A percentile compares a stretch with the other conserved stretches of the same genome.
phyloP scores from a whole-genome alignment of 2,113 vertebrate species.

The Rhynchopsitta pachyrhyncha region DNA sequence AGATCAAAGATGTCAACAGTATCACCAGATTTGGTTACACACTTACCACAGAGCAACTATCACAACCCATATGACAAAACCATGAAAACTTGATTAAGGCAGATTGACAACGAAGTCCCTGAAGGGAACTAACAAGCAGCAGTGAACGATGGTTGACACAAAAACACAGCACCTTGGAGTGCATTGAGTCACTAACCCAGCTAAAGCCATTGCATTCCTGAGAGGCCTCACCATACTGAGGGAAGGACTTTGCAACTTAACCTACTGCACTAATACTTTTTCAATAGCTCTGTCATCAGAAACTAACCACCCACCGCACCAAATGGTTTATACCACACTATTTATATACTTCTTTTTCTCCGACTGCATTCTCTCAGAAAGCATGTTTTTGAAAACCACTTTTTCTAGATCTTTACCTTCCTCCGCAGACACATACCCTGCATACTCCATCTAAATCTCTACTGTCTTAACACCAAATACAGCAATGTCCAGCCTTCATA shows the following conservation, averaged over 20 bases:
- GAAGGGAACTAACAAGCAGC: background rate
- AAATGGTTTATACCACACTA: conserved; percentile 7
- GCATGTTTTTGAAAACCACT: background rate
- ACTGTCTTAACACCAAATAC: background rate
- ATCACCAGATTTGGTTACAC: conserved; percentile 40
- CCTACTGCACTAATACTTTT: background rate
- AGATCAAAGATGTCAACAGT: conserved; percentile 55
- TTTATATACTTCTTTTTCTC: conserved; percentile 1
- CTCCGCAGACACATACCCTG: background rate
- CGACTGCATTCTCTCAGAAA: background rate
- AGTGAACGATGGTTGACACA: background rate
- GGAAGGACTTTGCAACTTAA: conserved; percentile 43
- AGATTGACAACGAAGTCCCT: background rate
- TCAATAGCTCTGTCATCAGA: conserved; percentile 20
- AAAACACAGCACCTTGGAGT: background rate
- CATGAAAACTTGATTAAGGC: background rate
- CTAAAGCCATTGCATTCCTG: conserved; percentile 5
- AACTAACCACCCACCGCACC: background rate
- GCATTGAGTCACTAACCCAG: conserved; percentile 28
- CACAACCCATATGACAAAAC: conserved; percentile 1
- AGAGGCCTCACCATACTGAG: conserved; percentile 41
- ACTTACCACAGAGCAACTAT: conserved; percentile 32
- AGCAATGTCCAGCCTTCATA: background rate
- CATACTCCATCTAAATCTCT: conserved; percentile 17
- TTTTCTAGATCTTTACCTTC: conserved; percentile 11